These are phyloP conservation scores for Polydrusus cervinus DNA, from an alignment of 2,888 invertebrate species.

Conservation along the genomic window DNA sequence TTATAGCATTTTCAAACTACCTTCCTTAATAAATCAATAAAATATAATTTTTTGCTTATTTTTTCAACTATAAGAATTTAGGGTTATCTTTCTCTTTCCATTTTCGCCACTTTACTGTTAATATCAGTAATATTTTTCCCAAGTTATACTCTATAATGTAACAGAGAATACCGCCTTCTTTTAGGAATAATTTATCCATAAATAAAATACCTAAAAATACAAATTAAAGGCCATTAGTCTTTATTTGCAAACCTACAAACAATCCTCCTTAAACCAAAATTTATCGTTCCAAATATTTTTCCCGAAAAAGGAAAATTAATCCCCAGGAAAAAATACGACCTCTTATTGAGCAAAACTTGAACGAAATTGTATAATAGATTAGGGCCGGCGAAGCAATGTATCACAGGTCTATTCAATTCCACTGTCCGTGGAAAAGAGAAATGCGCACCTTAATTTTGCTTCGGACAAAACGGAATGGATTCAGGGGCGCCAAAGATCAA, in stretches of 20 bases:
- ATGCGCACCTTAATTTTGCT: slow-evolving; percentile 69
- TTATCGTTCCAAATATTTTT: slow-evolving; percentile 42
- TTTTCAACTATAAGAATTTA: no score
- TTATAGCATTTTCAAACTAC: no score
- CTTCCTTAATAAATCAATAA: no score
- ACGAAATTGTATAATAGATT: slow-evolving; percentile 56
- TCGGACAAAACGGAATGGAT: slow-evolving; percentile 66
- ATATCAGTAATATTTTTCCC: no score
- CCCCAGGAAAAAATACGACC: slow-evolving; percentile 39
- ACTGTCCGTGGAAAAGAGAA: slow-evolving; percentile 66
- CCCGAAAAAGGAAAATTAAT: slow-evolving; percentile 44
- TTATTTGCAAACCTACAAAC: slow-evolving; percentile 14
- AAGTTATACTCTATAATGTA: no score
- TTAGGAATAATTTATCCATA: background rate
- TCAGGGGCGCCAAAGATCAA: slow-evolving; percentile 67
- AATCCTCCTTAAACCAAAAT: slow-evolving; percentile 29
- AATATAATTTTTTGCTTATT: no score
- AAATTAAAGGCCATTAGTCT: background rate
- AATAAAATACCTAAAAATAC: no score
- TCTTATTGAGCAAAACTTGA: slow-evolving; percentile 54
- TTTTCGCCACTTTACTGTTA: no score
- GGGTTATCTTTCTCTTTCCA: no score
- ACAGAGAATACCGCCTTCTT: no score
- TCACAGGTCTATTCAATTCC: slow-evolving; percentile 66
- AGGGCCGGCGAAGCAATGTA: slow-evolving; percentile 55